Evolutionary conservation across 2,888 invertebrate species (phyloP).

Genomic region (Oeneis ivallda): DNA sequence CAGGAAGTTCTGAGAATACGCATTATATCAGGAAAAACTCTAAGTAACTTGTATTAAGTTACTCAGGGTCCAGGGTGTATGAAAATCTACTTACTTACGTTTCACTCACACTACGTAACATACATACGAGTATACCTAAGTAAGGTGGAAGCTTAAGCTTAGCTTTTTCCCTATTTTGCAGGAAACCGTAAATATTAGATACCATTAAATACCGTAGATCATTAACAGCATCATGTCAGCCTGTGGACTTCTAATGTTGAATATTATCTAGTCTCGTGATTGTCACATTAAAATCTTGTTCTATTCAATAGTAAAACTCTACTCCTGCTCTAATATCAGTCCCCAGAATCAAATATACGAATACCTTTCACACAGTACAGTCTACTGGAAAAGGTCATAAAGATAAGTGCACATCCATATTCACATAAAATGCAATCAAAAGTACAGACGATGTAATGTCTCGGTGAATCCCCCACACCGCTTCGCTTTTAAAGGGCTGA

Average conservation of each 20-base stretch:
- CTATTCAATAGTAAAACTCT: no score
- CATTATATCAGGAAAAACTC: background rate
- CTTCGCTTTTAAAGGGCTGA: background rate
- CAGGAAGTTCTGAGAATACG: background rate
- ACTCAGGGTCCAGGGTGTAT: background rate
- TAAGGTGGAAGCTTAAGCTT: background rate
- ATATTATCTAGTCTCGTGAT: no score
- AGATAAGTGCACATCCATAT: no score
- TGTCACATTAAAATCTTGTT: no score
- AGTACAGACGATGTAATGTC: background rate
- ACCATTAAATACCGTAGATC: background rate
- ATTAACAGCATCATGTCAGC: no score
- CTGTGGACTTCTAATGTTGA: no score
- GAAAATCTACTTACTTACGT: background rate
- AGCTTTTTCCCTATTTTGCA: background rate
- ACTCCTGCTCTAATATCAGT: no score
- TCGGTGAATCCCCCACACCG: conserved; percentile 2
- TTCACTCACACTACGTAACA: background rate
- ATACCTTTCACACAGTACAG: no score
- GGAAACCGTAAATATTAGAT: background rate
- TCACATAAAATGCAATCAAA: no score
- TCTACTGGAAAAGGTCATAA: no score
- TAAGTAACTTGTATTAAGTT: background rate
- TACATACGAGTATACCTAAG: no score
- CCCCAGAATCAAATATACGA: no score